These are phyloP conservation scores for Spilosoma lubricipeda DNA, from an alignment of 2,888 invertebrate species.

Conservation along the genomic window DNA sequence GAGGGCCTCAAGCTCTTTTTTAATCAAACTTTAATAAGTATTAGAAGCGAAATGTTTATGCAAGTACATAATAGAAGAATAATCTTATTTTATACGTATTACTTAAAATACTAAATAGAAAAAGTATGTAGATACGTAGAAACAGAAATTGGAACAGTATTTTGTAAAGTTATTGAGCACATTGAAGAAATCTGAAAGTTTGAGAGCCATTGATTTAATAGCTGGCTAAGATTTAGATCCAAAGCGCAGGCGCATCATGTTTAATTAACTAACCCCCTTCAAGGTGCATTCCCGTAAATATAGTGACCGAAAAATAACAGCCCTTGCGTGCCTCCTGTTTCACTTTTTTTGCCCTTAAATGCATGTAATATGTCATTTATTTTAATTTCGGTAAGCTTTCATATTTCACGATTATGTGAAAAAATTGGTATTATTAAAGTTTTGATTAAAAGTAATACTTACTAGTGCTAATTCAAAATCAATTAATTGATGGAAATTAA, in stretches of 20 bases:
- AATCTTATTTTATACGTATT: no score
- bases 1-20: no score
- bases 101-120: no score
- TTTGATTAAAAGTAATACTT: background rate
- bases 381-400: conserved; percentile 13
- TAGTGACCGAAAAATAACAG: conserved; percentile 78
- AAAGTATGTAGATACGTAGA: no score
- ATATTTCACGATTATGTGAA: conserved; percentile 28
- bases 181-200: conserved; percentile 16
- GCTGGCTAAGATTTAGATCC: conserved; percentile 44
- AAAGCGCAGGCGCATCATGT: conserved; percentile 64
- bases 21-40: no score
- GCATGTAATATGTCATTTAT: conserved; percentile 48
- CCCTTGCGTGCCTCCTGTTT: conserved; percentile 67
- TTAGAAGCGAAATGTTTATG: no score
- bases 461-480: background rate
- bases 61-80: no score
- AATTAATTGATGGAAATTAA: background rate
- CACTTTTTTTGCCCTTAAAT: conserved; percentile 49
- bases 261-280: conserved; percentile 75
- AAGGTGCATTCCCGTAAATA: conserved; percentile 71
- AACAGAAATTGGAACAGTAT: no score
- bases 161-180: background rate
- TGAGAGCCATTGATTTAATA: conserved; percentile 42
- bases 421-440: background rate